Evolutionary conservation across 2,888 invertebrate species (phyloP).

Genomic region (Cephus pulcher): DNA sequence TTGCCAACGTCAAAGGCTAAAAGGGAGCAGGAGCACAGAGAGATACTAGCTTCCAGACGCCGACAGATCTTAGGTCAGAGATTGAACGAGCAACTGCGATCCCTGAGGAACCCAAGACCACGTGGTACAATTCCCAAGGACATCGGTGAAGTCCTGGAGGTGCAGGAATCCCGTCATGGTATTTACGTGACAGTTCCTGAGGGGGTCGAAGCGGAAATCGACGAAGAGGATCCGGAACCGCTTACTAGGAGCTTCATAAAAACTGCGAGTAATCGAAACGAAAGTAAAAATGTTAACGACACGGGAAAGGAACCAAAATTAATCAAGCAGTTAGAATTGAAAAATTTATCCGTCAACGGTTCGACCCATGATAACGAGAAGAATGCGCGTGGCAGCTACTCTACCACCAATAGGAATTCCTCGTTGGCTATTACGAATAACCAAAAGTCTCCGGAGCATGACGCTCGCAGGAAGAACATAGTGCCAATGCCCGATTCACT

Average conservation of each 20-base stretch:
- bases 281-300: background rate
- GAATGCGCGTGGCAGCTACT: constrained; percentile 9
- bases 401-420: constrained; percentile 9
- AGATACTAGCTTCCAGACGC: constrained; percentile 72
- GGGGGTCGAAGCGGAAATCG: constrained; percentile 23
- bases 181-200: constrained; percentile 45
- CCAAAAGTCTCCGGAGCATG: constrained; percentile 60
- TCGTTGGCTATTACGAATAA: background rate
- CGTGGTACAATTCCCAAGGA: constrained; percentile 26
- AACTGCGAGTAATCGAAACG: background rate
- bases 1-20: constrained; percentile 51
- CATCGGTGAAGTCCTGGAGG: constrained; percentile 46
- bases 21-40: constrained; percentile 54
- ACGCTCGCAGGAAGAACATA: constrained; percentile 69
- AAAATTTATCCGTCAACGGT: background rate
- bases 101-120: constrained; percentile 26
- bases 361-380: constrained; percentile 5
- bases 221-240: constrained; percentile 17
- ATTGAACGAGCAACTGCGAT: constrained; percentile 40
- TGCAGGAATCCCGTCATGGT: constrained; percentile 53
- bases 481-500: constrained; percentile 73
- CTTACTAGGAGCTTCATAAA: constrained; percentile 2
- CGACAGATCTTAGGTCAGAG: constrained; percentile 72
- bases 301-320: constrained; percentile 2
- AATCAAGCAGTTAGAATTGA: background rate